These are phyloP conservation scores for Orchesella cincta DNA, from an alignment of 1,140 invertebrate species.

Conservation along the genomic window DNA sequence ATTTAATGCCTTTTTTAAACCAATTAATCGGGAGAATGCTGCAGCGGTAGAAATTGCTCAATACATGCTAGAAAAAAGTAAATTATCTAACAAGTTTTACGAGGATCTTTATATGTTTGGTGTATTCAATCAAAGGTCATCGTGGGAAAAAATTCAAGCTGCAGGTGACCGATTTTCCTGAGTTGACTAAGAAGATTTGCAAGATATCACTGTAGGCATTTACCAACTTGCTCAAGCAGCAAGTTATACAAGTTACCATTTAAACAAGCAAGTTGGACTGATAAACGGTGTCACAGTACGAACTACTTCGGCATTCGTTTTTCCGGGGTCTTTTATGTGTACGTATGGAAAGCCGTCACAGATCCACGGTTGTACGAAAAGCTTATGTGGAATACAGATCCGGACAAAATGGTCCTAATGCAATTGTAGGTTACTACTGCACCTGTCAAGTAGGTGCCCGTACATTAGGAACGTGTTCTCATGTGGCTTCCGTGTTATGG, in stretches of 20 bases:
- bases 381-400: no score
- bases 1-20: conserved; percentile 29
- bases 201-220: background rate
- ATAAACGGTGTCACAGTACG: background rate
- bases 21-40: background rate
- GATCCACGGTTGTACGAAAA: no score
- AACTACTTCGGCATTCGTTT: background rate
- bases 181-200: background rate
- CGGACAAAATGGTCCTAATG: background rate
- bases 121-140: background rate
- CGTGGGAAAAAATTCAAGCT: background rate
- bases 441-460: background rate
- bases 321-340: background rate
- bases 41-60: background rate
- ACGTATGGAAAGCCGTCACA: background rate
- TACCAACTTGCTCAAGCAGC: background rate
- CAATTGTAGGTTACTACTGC: background rate
- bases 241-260: background rate
- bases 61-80: background rate
- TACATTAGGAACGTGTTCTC: background rate
- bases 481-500: background rate
- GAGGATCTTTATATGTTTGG: background rate
- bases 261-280: background rate
- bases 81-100: background rate
- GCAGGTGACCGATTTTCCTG: background rate